phyloP scores from a whole-genome alignment of 2,797 vertebrate genomes.

The Enteromius radiatus region DNA sequence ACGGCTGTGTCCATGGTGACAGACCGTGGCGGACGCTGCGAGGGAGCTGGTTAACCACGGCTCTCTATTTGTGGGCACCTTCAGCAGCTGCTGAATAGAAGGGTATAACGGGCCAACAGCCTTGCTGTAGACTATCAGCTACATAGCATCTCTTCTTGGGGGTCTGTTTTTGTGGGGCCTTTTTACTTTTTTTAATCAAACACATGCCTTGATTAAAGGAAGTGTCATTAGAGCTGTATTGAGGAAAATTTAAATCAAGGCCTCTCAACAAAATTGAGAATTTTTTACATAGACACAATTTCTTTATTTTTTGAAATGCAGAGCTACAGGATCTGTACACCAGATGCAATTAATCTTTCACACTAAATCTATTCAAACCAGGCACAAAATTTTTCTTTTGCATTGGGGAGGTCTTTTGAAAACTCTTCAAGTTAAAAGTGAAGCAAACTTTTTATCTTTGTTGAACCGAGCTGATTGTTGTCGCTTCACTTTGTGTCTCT shows the following conservation, averaged over 20 bases:
- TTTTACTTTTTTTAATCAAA: conserved; percentile 53
- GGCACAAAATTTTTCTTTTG: background rate
- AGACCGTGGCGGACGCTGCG: conserved; percentile 66
- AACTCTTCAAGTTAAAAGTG: background rate
- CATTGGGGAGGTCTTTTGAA: background rate
- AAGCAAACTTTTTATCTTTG: background rate
- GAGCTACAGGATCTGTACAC: background rate
- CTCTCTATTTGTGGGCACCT: conserved; percentile 59
- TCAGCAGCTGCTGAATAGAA: conserved; percentile 62
- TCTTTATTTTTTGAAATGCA: background rate
- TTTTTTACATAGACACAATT: background rate
- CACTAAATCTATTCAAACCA: background rate
- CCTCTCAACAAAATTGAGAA: background rate
- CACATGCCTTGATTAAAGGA: background rate
- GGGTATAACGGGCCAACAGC: conserved; percentile 60
- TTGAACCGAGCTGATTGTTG: background rate
- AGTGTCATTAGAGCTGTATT: conserved; percentile 5
- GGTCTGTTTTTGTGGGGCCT: conserved; percentile 50
- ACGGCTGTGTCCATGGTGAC: conserved; percentile 69
- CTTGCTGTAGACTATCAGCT: conserved; percentile 49
- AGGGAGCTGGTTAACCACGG: conserved; percentile 66
- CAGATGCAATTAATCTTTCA: background rate
- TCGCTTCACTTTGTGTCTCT: background rate
- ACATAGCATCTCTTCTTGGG: conserved; percentile 44
- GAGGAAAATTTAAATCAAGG: conserved; percentile 6